Base-by-base conservation (phyloP, 2,797 vertebrate genomes). In the Rhynchonycteris naso region DNA sequence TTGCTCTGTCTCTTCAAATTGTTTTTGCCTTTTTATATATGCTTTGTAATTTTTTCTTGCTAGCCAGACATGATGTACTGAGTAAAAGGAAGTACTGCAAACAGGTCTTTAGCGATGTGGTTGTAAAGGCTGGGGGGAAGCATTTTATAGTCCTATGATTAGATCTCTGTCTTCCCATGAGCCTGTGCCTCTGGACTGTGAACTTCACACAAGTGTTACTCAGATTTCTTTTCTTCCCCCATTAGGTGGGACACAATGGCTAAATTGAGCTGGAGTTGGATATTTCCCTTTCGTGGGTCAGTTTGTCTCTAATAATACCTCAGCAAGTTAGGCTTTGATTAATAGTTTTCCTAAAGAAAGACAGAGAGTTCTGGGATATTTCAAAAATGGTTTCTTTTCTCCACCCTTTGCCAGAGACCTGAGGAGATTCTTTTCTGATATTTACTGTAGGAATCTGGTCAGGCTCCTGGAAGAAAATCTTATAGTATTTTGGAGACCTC, bases 201-300 rank as follows among this genome's bases (percentile, higher is more conserved):
- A 93, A 83, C 56, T 69, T 83, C 38, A 83, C 38, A 83, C 69
- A 76, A 71, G 50, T 15, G 28, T 76, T 93, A 71, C 63, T 87
- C 11, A 1, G 33, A 24, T 28, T 71, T 63, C 35, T 61, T 71
- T 83, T n/a, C 47, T 5, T 11, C 22, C 11, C 30, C n/a, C 12
- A 22, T 38, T 38, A 61, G 65, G 47, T 43, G n/a, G n/a, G 21
- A 69, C 21, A 69, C 5, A 28, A 69, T 26, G 63, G 43, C 43
- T 52, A 12, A 28, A 76, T n/a, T 24, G 22, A 18, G 12, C 16
- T 88, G 18, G 68, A 74, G 6, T 66, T 58, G 22, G 59, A 47
- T 81, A 88, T 93, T 88, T 65, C 28, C 50, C 47, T 74, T 72
- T 47, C 47, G 66, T 14, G 0, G 10, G 33, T 69, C 56, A 78